phyloP scores from a whole-genome alignment of 92 coral and sea anemone genomes.

The Pocillopora meandrina region DNA sequence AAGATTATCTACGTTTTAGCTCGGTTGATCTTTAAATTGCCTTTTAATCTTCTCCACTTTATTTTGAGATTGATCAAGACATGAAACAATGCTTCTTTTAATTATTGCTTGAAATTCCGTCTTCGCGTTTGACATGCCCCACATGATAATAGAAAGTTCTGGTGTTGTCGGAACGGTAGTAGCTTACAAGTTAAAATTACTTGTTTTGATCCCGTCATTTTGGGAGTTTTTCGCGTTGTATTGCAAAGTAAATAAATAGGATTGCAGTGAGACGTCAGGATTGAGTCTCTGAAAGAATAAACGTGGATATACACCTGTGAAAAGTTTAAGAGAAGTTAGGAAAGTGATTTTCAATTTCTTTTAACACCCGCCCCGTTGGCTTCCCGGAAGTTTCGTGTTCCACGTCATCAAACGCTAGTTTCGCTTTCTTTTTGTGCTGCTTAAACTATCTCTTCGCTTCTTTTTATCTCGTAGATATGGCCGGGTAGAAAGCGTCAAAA shows the following conservation, averaged over 20 bases:
- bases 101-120: not conserved
- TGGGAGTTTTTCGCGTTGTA: not conserved
- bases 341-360: not conserved
- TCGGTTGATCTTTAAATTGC: not conserved
- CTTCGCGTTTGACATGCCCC: not conserved
- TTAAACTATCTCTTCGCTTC: not conserved
- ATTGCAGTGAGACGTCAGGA: not conserved
- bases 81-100: not conserved
- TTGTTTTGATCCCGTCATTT: not conserved
- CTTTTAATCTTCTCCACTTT: not conserved
- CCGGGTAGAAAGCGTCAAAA: slow-evolving; percentile 93
- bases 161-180: not conserved
- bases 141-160: not conserved
- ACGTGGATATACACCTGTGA: not conserved
- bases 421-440: not conserved
- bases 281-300: not conserved
- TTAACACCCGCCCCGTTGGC: not conserved
- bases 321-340: not conserved
- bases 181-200: not conserved
- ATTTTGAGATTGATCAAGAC: not conserved
- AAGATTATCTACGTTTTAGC: not conserved
- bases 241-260: not conserved
- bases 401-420: slow-evolving; percentile 49
- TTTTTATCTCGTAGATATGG: slow-evolving; percentile 74
- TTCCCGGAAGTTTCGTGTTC: slow-evolving; percentile 5